Percentiles rank a stretch among this genome's conserved stretches.
Conservation (phyloP, 1,140 invertebrate genomes). For the Adelges cooleyi region DNA sequence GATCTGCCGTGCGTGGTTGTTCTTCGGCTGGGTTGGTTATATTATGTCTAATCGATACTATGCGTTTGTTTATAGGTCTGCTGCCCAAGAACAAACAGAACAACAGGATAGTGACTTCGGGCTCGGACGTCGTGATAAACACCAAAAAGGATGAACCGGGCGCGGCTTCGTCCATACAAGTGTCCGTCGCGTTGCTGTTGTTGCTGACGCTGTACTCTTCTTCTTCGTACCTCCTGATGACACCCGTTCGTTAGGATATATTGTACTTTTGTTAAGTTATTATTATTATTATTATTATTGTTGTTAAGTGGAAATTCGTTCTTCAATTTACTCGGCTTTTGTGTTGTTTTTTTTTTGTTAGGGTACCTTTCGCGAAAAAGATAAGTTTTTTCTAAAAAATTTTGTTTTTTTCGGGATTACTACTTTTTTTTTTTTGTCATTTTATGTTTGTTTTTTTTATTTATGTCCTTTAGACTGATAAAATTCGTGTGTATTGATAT, state of each 20-base stretch:
- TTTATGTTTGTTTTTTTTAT: not conserved
- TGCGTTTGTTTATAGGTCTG: not conserved
- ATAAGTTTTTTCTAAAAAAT: not conserved
- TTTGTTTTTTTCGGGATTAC: not conserved
- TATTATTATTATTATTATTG: conserved; percentile 1
- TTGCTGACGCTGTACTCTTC: not conserved
- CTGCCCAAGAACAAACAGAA: not conserved
- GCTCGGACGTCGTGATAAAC: not conserved
- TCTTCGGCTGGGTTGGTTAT: no score
- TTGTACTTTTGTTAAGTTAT: conserved; percentile 16
- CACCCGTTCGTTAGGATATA: not conserved
- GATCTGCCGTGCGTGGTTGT: no score
- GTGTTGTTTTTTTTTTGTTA: not conserved
- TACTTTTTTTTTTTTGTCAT: not conserved
- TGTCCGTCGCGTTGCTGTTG: not conserved
- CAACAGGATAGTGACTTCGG: not conserved
- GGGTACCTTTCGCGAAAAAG: not conserved
- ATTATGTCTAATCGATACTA: no score
- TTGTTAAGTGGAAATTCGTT: conserved; percentile 16
- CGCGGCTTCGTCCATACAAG: not conserved
- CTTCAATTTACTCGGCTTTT: conserved; percentile 14
- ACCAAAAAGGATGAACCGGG: not conserved
- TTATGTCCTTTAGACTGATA: conserved; percentile 25
- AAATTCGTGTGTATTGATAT: conserved; percentile 20
- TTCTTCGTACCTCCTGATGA: not conserved